A percentile compares a stretch with the other conserved stretches of the same genome.
phyloP scores from a whole-genome alignment of 2,113 vertebrate genomes.

The human region DNA sequence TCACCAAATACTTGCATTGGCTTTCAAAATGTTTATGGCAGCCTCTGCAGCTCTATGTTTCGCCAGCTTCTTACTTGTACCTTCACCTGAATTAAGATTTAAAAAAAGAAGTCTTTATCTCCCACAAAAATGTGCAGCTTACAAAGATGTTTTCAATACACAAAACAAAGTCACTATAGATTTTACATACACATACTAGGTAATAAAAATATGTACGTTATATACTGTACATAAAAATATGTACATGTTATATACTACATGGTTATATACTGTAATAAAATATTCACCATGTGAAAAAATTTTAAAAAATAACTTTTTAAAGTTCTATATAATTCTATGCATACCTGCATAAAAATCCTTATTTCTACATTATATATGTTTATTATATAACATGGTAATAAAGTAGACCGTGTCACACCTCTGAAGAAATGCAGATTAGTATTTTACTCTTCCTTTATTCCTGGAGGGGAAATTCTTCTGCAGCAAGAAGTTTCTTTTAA shows the following conservation, averaged over 20 bases:
- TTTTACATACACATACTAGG: not conserved
- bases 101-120: not conserved
- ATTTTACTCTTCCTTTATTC: constrained; percentile 21
- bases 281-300: not conserved
- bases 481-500: not conserved
- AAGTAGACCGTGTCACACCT: not conserved
- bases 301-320: constrained; percentile 5
- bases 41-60: constrained; percentile 93
- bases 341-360: not conserved
- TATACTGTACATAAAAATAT: not conserved
- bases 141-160: not conserved
- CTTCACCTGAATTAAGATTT: constrained; percentile 86
- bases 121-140: not conserved
- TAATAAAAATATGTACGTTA: not conserved
- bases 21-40: constrained; percentile 87
- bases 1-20: constrained; percentile 85
- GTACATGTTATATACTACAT: not conserved
- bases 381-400: constrained; percentile 20
- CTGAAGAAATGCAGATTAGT: constrained; percentile 22
- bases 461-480: constrained; percentile 5
- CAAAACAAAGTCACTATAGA: not conserved
- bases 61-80: constrained; percentile 93
- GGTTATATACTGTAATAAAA: not conserved
- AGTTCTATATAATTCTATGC: not conserved
- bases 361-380: not conserved